These are phyloP conservation scores for Choreutis nemorana DNA, from an alignment of 2,888 invertebrate species.

Conservation along the genomic window DNA sequence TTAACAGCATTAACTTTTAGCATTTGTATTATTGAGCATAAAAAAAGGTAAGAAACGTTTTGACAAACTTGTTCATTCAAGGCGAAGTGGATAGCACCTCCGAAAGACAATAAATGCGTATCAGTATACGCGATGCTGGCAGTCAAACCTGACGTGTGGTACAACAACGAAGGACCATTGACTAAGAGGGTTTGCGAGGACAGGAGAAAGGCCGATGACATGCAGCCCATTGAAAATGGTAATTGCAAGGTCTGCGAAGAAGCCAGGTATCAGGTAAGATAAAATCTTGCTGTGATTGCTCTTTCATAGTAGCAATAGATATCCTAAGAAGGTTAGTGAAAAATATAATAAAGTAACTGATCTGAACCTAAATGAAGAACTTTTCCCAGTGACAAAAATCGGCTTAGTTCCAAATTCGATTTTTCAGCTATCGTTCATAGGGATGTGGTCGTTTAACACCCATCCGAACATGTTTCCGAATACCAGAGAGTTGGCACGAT, in stretches of 20 bases:
- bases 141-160: conserved; percentile 46
- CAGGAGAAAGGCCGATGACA: conserved; percentile 42
- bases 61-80: conserved; percentile 14
- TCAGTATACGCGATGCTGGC: conserved; percentile 47
- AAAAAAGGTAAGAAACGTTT: background rate
- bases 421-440: conserved; percentile 41
- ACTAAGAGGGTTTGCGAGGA: conserved; percentile 46
- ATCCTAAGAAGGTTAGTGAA: too few species aligned
- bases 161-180: conserved; percentile 38
- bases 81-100: conserved; percentile 46
- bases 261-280: conserved; percentile 50
- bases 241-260: conserved; percentile 44
- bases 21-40: too few species aligned
- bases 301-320: too few species aligned
- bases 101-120: conserved; percentile 44
- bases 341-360: too few species aligned
- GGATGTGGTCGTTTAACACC: conserved; percentile 48
- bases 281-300: too few species aligned
- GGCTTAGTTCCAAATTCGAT: conserved; percentile 2
- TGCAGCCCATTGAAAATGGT: conserved; percentile 39
- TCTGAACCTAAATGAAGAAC: too few species aligned
- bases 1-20: too few species aligned
- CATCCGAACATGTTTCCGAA: conserved; percentile 38
- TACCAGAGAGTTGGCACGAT: conserved; percentile 24
- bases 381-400: too few species aligned